These are phyloP conservation scores for Pemphredon lugubris DNA, from an alignment of 2,888 invertebrate genomes.

Conservation along the genomic window DNA sequence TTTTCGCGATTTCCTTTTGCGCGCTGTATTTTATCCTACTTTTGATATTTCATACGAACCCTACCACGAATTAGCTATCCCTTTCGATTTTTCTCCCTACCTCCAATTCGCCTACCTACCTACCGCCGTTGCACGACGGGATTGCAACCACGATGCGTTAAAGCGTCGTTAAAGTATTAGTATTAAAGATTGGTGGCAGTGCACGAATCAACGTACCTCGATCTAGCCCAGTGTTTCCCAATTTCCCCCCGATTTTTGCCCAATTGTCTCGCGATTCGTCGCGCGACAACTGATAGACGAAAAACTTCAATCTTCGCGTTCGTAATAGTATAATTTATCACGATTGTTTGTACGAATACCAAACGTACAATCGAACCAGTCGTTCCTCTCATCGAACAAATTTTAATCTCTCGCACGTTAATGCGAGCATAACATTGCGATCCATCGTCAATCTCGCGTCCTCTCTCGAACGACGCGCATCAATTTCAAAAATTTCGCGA, in stretches of 20 bases:
- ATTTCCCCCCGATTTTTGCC: neutral
- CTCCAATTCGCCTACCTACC: constrained; percentile 6
- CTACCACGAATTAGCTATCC: constrained; percentile 7
- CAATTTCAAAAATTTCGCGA: constrained; percentile 27
- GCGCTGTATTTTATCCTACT: constrained; percentile 6
- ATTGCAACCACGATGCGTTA: constrained; percentile 63
- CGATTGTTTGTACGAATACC: no score
- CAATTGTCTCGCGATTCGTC: no score
- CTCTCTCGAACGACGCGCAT: no score
- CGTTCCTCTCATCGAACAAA: neutral
- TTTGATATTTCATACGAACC: constrained; percentile 21
- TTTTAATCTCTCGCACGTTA: neutral
- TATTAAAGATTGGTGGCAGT: constrained; percentile 67
- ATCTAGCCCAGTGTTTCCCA: constrained; percentile 18
- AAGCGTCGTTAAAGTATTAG: constrained; percentile 68
- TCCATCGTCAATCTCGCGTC: neutral
- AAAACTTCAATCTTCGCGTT: no score
- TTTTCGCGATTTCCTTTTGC: no score
- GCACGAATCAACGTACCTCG: constrained; percentile 55
- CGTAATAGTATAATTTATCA: no score
- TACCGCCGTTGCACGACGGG: constrained; percentile 5
- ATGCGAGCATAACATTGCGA: neutral
- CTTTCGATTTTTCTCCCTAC: neutral
- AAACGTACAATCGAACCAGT: neutral
- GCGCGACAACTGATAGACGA: no score